Evolutionary conservation across 2,888 invertebrate species (phyloP).

Genomic region (Sarcophaga caerulescens): DNA sequence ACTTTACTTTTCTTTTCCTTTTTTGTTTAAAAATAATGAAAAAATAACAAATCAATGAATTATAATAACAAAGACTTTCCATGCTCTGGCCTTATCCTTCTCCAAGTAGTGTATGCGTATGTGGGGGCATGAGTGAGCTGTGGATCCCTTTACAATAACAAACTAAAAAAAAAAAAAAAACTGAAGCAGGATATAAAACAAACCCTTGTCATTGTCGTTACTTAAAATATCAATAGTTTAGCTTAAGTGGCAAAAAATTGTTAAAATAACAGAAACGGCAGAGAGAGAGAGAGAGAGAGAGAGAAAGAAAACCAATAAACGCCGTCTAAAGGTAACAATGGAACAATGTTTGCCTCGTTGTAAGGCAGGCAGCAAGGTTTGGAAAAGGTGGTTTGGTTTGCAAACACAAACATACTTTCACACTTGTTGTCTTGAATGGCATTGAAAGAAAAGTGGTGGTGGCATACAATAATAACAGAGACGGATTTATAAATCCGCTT

Average conservation of each 20-base stretch:
- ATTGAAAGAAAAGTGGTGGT: slow-evolving; percentile 35
- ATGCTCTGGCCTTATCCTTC: slow-evolving; percentile 12
- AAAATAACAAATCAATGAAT: slow-evolving; percentile 69
- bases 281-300: slow-evolving; percentile 5
- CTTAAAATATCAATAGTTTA: slow-evolving; percentile 66
- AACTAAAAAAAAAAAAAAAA: slow-evolving; percentile 29
- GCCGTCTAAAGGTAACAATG: slow-evolving; percentile 18
- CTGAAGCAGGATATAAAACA: slow-evolving; percentile 16
- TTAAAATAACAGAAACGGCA: slow-evolving; percentile 28
- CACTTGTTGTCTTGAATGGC: neutral
- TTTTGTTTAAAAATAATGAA: slow-evolving; percentile 53
- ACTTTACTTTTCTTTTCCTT: slow-evolving; percentile 20
- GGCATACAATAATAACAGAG: slow-evolving; percentile 48
- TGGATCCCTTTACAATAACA: neutral
- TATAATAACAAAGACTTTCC: slow-evolving; percentile 58
- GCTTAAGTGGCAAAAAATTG: slow-evolving; percentile 62
- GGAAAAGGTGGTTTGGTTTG: neutral
- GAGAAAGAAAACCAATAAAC: slow-evolving; percentile 40
- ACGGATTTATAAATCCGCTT: slow-evolving; percentile 75
- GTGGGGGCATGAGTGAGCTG: neutral
- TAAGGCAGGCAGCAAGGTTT: neutral
- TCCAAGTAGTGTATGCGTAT: neutral
- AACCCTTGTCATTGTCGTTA: slow-evolving; percentile 61
- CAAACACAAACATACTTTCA: slow-evolving; percentile 11
- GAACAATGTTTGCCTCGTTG: neutral